Evolutionary conservation across 1,140 invertebrate genomes (phyloP).

Genomic region (Varroa destructor): DNA sequence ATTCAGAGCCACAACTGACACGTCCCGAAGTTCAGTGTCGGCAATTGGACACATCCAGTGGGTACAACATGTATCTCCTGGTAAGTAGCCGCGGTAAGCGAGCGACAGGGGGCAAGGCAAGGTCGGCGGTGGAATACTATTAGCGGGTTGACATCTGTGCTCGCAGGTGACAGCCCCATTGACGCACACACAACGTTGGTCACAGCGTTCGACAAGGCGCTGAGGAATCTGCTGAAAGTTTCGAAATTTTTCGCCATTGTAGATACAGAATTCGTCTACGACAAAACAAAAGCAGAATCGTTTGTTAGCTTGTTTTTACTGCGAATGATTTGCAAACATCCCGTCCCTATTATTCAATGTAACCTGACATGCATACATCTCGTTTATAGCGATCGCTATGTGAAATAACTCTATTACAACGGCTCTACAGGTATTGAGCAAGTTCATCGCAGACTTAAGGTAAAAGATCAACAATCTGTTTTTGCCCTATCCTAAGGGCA

Average conservation of each 20-base stretch:
- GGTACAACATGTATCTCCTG: constrained; percentile 56
- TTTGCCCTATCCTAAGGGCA: too few species aligned
- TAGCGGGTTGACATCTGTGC: constrained; percentile 57
- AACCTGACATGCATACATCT: too few species aligned
- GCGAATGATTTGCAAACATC: too few species aligned
- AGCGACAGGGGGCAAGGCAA: constrained; percentile 51
- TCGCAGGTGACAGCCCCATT: constrained; percentile 70
- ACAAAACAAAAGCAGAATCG: not conserved
- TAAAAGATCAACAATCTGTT: too few species aligned
- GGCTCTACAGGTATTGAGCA: too few species aligned
- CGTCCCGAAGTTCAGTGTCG: constrained; percentile 35
- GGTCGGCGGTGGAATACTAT: constrained; percentile 55
- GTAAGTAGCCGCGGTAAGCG: constrained; percentile 45
- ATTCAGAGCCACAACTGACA: constrained; percentile 49
- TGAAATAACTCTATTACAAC: too few species aligned
- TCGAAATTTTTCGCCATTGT: constrained; percentile 39
- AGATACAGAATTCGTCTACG: constrained; percentile 39
- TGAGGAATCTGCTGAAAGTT: constrained; percentile 56
- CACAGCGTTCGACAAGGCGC: constrained; percentile 57
- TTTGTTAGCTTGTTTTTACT: too few species aligned
- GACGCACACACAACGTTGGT: constrained; percentile 69
- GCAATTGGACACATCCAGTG: constrained; percentile 38
- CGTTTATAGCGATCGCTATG: too few species aligned
- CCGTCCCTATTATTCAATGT: too few species aligned
- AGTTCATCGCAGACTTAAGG: too few species aligned